Conservation (phyloP, 30 jellyfish, hydroid and myxozoan species). For the Turritopsis rubra region DNA sequence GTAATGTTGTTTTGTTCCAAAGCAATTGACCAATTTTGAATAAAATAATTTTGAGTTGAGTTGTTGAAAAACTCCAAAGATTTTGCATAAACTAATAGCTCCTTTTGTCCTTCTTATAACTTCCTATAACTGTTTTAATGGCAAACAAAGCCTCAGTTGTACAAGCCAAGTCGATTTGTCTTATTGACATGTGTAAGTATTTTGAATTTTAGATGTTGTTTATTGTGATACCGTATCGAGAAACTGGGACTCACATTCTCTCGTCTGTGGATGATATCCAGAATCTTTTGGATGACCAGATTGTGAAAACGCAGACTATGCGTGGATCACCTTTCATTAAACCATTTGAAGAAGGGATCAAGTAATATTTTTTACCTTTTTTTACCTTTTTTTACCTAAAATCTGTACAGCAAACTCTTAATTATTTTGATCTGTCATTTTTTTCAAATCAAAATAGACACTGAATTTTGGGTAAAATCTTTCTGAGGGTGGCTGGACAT, state of each 20-base stretch:
- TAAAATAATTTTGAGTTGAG: too few relatives aligned
- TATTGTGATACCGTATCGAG: constrained; percentile 88
- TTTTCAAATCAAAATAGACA: too few relatives aligned
- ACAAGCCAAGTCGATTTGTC: not conserved
- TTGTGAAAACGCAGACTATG: constrained; percentile 97
- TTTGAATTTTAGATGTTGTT: constrained; percentile 58
- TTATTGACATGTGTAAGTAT: not conserved
- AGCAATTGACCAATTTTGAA: not conserved
- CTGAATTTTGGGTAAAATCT: too few relatives aligned
- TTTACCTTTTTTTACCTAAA: not conserved
- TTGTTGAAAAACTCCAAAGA: too few relatives aligned
- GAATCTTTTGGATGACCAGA: constrained; percentile 88
- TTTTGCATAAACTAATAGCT: too few relatives aligned
- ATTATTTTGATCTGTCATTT: too few relatives aligned
- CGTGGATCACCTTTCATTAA: constrained; percentile 97
- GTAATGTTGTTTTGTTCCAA: not conserved
- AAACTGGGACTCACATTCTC: constrained; percentile 89
- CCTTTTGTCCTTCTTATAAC: not conserved
- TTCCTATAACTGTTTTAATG: not conserved
- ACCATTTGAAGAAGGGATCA: constrained; percentile 90
- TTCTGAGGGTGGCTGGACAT: too few relatives aligned
- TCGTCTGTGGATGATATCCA: constrained; percentile 95
- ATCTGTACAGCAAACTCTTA: too few relatives aligned
- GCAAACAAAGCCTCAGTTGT: not conserved
- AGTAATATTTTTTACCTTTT: constrained; percentile 31